Base-by-base conservation (phyloP, 2,113 vertebrate species). In the Anguilla rostrata region DNA sequence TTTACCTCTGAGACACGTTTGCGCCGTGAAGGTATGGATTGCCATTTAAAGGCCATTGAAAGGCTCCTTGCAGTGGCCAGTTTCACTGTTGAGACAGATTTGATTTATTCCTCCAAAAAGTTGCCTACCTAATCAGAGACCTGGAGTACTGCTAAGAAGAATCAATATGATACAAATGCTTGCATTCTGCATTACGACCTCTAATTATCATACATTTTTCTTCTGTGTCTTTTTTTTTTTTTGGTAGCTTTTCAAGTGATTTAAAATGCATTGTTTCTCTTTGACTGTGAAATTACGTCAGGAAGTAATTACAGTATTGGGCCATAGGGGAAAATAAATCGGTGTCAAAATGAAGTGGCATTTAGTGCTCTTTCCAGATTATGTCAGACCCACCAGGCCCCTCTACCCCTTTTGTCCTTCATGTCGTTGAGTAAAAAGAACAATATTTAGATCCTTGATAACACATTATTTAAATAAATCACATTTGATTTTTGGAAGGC, bases 101-200 rank as follows among this genome's bases (percentile, higher is more conserved):
- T 88, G 82, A 87, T 85, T 89, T 82, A 87, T 89, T 63, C 71
- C 80, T 46, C 43, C 78, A 63, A 85, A 89, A 78, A 85, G 83
- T 49, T 87, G 85, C 71, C 63, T 41, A 39, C 84, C 82, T 87
- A 84, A 85, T 87, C 86, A 81, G 66, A 83, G 85, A 26, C 60
- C 39, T 83, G 82, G 46, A 87, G 87, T 86, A 88, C 87, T 86
- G 78, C 66, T 88, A 83, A 34, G 80, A 1, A 81, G 40, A 81
- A 88, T 89, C 90, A 87, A 87, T 91, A 87, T 56, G 80, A 60
- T 39, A 84, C n/a, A 88, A 82, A 60, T 41, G 71, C 26, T 82
- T 40, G 34, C 82, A 34, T 75, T 56, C 57, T 84, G 16, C 60
- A 82, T 66, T 29, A 22, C 39, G 11, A 34, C 78, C 56, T 85